phyloP scores from a whole-genome alignment of 2,113 vertebrate genomes.

The Bufo bufo region DNA sequence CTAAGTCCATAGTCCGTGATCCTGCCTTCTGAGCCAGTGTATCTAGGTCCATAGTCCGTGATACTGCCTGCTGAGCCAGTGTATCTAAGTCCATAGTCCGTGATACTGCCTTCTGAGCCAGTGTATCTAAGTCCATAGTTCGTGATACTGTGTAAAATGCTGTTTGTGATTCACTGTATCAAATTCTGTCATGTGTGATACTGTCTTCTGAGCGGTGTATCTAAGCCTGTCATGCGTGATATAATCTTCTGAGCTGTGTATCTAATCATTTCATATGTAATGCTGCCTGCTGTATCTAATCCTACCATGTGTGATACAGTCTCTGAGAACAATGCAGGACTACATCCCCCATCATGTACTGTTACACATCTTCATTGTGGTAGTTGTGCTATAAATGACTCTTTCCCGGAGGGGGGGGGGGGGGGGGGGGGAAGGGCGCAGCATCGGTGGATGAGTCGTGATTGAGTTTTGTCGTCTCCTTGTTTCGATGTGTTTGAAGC shows the following conservation, averaged over 20 bases:
- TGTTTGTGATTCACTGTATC: not conserved
- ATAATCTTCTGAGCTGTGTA: not conserved
- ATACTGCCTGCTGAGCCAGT: not conserved
- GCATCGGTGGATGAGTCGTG: not conserved
- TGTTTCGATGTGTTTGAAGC: not conserved
- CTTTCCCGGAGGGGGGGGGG: not conserved
- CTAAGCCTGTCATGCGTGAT: not conserved
- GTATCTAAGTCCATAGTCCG: not conserved
- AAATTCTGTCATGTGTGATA: no score
- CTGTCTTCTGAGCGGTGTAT: not conserved
- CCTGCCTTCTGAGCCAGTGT: not conserved
- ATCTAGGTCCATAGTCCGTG: not conserved
- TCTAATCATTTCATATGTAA: not conserved
- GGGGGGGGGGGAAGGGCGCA: no score
- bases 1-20: not conserved
- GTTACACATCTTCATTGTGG: not conserved
- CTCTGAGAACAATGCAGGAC: not conserved
- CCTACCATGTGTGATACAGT: not conserved
- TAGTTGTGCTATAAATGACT: not conserved
- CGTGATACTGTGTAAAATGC: not conserved
- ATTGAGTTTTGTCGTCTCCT: not conserved
- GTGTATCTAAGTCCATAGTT: not conserved
- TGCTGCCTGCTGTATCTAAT: not conserved
- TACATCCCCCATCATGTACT: not conserved
- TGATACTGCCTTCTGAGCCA: not conserved